phyloP scores from a whole-genome alignment of 2,113 vertebrate genomes.

The Loxodonta africana region DNA sequence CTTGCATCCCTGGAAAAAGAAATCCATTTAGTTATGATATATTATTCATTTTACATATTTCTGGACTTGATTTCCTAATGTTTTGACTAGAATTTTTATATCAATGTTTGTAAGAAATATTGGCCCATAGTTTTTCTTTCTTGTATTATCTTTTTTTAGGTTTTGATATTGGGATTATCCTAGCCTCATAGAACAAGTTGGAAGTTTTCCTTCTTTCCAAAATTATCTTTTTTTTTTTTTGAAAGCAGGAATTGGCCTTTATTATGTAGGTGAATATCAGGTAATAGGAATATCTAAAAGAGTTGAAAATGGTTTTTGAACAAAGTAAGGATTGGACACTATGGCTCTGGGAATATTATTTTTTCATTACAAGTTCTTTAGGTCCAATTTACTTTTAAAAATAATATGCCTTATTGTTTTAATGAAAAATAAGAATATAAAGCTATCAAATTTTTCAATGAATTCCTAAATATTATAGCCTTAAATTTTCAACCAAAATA shows the following conservation, averaged over 20 bases:
- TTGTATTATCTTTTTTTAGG: background rate
- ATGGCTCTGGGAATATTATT: background rate
- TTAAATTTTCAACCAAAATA: background rate
- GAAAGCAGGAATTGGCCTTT: background rate
- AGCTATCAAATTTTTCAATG: background rate
- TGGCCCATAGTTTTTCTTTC: background rate
- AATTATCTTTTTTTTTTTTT: background rate
- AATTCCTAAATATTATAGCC: background rate
- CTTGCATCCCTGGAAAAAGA: background rate
- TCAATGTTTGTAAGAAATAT: background rate
- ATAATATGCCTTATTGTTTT: background rate
- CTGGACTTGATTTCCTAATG: background rate
- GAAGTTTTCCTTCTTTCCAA: background rate
- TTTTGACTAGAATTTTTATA: background rate
- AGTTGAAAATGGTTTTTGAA: background rate
- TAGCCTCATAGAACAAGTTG: background rate
- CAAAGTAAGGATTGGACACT: background rate
- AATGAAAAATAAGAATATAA: background rate
- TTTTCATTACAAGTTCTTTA: background rate
- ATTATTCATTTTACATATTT: background rate
- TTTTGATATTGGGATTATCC: background rate
- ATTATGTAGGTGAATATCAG: background rate
- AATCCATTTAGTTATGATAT: background rate
- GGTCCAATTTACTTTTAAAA: background rate
- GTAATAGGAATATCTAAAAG: background rate